Evolutionary conservation across 2,888 invertebrate species (phyloP).

Genomic region (Scaptomyza caliginosa): DNA sequence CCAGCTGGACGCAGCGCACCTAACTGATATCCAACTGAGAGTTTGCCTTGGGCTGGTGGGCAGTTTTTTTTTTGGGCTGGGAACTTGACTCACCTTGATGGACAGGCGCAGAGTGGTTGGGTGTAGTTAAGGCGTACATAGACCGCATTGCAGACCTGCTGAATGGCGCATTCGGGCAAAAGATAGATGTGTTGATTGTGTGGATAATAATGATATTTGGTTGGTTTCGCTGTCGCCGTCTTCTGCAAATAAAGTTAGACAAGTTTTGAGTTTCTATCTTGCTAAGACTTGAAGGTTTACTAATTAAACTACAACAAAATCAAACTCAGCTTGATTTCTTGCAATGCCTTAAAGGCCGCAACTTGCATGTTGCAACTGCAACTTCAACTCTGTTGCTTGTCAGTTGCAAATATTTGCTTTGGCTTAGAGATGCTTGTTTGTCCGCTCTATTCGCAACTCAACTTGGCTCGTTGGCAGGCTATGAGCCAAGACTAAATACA

Average conservation of each 20-base stretch:
- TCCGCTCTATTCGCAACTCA: constrained; percentile 4
- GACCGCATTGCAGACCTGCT: constrained; percentile 97
- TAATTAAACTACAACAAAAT: constrained; percentile 22
- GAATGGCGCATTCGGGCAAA: constrained; percentile 96
- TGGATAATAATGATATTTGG: constrained; percentile 96
- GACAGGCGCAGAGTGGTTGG: constrained; percentile 96
- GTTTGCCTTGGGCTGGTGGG: neutral
- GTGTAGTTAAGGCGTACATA: constrained; percentile 96
- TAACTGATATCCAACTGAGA: constrained; percentile 14
- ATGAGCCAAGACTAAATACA: constrained; percentile 43
- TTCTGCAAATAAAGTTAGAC: constrained; percentile 85
- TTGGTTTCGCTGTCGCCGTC: constrained; percentile 91
- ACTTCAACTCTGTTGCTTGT: constrained; percentile 26
- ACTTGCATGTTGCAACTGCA: neutral
- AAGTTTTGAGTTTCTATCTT: too few species aligned
- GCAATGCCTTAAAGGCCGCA: neutral
- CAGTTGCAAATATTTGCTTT: constrained; percentile 58
- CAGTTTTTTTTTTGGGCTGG: neutral
- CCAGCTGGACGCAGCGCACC: constrained; percentile 18
- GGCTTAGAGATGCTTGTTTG: constrained; percentile 41
- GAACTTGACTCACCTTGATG: constrained; percentile 86
- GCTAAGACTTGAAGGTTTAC: too few species aligned
- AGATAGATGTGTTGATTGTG: constrained; percentile 96
- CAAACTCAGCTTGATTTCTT: constrained; percentile 11
- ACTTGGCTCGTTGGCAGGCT: constrained; percentile 25